phyloP scores from a whole-genome alignment of 2,797 vertebrate species.

The Nasua narica region DNA sequence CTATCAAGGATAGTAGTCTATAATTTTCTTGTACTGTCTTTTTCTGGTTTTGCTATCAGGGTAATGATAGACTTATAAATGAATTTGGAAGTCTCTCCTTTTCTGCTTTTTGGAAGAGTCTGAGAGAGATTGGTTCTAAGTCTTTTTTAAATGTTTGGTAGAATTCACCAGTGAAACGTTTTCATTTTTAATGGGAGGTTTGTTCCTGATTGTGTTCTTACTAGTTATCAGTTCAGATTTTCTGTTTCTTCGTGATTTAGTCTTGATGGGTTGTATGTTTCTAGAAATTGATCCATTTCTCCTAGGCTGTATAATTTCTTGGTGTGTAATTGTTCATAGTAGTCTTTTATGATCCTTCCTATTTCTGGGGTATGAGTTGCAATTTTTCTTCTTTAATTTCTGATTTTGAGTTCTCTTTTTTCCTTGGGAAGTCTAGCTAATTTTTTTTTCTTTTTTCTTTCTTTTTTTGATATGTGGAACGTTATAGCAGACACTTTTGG shows the following conservation, averaged over 20 bases:
- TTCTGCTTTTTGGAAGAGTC: not conserved
- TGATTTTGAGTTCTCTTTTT: not conserved
- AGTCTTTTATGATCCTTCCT: not conserved
- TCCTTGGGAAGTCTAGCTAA: not conserved
- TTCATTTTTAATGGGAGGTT: not conserved
- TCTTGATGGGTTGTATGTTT: not conserved
- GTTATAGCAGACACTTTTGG: not conserved
- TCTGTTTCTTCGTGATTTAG: not conserved
- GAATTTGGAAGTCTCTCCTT: not conserved
- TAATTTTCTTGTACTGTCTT: not conserved
- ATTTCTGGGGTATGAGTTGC: not conserved
- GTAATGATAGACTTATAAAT: not conserved
- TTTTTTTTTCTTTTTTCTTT: too few relatives aligned
- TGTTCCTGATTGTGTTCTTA: not conserved
- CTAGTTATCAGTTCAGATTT: not conserved
- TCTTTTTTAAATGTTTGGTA: not conserved
- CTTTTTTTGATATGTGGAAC: not conserved
- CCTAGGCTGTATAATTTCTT: not conserved
- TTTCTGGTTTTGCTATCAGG: not conserved
- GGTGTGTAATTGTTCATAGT: not conserved
- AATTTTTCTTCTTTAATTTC: not conserved
- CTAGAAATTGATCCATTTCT: not conserved
- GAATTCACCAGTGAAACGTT: not conserved
- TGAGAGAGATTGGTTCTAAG: not conserved
- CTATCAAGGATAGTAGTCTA: not conserved